phyloP scores from a whole-genome alignment of 2,888 invertebrate genomes.

The Hoplodrina ambigua region DNA sequence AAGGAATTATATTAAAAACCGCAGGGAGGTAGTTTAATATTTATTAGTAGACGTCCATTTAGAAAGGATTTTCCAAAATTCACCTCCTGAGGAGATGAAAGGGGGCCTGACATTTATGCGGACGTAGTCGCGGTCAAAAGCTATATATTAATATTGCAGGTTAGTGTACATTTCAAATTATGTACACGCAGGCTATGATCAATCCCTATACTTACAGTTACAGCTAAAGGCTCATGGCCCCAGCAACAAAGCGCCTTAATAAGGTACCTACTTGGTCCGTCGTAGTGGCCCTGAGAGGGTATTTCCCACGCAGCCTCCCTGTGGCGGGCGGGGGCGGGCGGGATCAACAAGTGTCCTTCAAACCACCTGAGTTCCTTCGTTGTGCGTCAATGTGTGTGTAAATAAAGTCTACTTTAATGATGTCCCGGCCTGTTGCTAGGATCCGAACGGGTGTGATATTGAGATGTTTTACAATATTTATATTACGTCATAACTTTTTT shows the following conservation, averaged over 20 bases:
- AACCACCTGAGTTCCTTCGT: conserved; percentile 42
- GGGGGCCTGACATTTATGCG: no score
- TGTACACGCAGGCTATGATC: background rate
- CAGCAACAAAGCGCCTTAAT: conserved; percentile 51
- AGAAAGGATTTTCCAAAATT: no score
- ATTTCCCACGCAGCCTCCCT: conserved; percentile 33
- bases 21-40: no score
- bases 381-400: conserved; percentile 23
- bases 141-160: no score
- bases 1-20: no score
- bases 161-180: background rate
- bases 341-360: conserved; percentile 67
- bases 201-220: background rate
- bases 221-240: background rate
- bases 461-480: background rate
- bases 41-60: no score
- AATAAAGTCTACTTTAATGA: conserved; percentile 45
- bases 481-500: no score
- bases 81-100: no score
- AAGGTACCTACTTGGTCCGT: conserved; percentile 49
- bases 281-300: conserved; percentile 35
- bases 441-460: background rate
- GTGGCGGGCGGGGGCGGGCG: conserved; percentile 34
- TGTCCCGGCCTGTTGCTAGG: conserved; percentile 23
- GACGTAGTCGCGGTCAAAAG: no score